Base-by-base conservation (phyloP, 2,113 vertebrate genomes). In the Macheiramphus alcinus region DNA sequence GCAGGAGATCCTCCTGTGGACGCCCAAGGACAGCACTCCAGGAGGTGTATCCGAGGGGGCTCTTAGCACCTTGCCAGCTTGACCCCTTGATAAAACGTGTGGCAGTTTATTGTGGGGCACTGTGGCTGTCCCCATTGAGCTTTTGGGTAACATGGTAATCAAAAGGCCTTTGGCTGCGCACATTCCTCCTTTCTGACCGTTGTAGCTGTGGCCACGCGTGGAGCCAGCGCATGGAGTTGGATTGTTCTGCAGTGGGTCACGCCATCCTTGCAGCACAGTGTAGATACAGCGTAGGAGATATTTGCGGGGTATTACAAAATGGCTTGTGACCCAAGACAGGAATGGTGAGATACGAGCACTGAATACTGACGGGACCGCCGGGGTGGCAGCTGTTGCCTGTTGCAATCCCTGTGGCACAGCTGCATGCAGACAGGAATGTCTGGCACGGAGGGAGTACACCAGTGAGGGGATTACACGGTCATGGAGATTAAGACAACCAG, bases 371-470 rank as follows among this genome's bases (percentile, higher is more conserved):
- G 7, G 70, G 73, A 95, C 76, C 0, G 0, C 76, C 10, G 13
- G 86, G 91, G 52, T 5, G 1, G 74, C 95, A 97, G 96, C 94
- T 96, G 93, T 81, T 90, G 84, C 73, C 56, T 96, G 62, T 93
- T 92, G 90, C 96, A 96, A 90, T 95, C 87, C 62, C 32, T 48
- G 53, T 96, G 94, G 96, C 93, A 95, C 93, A 94, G 96, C 96
- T 96, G 96, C 85, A 66, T 21, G 40, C 84, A 95, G 96, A 96
- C 96, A 95, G 96, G 94, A 97, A 97, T 97, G 93, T 97, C 96
- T 96, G 93, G 94, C 42, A 29, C 0, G 0, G 87, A 94, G 92
- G 75, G 93, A 93, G 81, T 56, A 90, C 48, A 8, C 74, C 74
- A 82, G 34, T 36, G 62, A 90, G 74, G 67, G 87, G 62, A 93